Percentiles rank a stretch among this genome's conserved stretches.
phyloP scores from a whole-genome alignment of 2,888 invertebrate species.

The Cheilosia scutellata region DNA sequence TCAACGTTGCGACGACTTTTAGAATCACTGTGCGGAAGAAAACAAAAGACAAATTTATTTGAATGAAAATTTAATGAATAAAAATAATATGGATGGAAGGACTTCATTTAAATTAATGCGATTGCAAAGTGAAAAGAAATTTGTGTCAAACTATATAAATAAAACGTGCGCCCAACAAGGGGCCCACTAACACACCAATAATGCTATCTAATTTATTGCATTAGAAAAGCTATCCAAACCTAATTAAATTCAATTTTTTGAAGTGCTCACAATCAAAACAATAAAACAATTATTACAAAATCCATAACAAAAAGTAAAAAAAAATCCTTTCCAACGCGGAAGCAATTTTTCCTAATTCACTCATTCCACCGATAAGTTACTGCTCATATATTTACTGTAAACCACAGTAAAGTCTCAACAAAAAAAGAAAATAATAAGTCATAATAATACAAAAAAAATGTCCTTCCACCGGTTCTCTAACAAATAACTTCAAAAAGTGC shows the following conservation, averaged over 20 bases:
- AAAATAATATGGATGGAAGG: too few species aligned
- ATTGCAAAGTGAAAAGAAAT: not conserved
- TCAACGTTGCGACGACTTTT: conserved; percentile 98
- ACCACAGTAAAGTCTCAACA: conserved; percentile 5
- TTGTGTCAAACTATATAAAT: not conserved
- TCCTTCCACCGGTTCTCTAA: conserved; percentile 46
- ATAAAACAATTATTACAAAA: conserved; percentile 31
- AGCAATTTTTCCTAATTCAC: conserved; percentile 65
- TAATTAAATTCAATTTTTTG: conserved; percentile 38
- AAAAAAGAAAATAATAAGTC: conserved; percentile 34
- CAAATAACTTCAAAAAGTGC: conserved; percentile 13
- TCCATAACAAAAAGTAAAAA: conserved; percentile 38
- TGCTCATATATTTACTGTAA: conserved; percentile 19
- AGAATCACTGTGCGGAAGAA: conserved; percentile 91
- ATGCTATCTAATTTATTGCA: conserved; percentile 38
- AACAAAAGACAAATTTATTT: not conserved
- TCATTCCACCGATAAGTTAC: not conserved
- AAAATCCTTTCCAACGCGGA: conserved; percentile 12
- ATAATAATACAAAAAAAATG: conserved; percentile 62
- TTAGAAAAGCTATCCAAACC: conserved; percentile 1
- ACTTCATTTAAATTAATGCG: too few species aligned
- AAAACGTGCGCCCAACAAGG: not conserved
- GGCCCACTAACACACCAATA: not conserved
- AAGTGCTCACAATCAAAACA: conserved; percentile 47
- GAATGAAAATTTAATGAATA: not conserved